Evolutionary conservation across 2,888 invertebrate genomes (phyloP).

Genomic region (Aphrophora alni): DNA sequence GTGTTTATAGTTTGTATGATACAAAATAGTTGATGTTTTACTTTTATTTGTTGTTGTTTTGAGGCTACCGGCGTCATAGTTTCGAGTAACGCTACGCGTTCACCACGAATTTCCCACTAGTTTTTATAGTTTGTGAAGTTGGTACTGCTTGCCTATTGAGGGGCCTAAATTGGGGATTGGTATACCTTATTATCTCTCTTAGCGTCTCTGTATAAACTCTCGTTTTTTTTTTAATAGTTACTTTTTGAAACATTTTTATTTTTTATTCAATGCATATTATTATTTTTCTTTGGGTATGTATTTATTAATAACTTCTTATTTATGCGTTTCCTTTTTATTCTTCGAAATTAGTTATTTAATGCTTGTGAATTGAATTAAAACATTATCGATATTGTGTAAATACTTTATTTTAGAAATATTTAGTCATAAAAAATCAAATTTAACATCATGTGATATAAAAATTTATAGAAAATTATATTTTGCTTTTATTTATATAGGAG

Average conservation of each 20-base stretch:
- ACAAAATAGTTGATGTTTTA: not conserved
- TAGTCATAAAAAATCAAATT: too few species aligned
- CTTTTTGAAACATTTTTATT: not conserved
- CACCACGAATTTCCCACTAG: slow-evolving; percentile 9
- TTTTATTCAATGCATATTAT: too few species aligned
- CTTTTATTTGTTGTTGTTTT: not conserved
- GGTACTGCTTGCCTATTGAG: not conserved
- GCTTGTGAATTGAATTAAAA: too few species aligned
- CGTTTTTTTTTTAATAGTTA: not conserved
- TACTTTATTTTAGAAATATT: too few species aligned
- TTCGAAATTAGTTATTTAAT: too few species aligned
- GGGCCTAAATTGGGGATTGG: not conserved
- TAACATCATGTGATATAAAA: too few species aligned
- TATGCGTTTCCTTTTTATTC: too few species aligned
- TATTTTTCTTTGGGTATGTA: too few species aligned
- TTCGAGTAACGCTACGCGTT: not conserved
- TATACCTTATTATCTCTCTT: not conserved
- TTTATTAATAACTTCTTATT: too few species aligned
- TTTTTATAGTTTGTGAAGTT: slow-evolving; percentile 4
- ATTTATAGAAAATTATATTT: too few species aligned
- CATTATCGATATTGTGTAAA: too few species aligned
- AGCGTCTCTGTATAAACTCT: not conserved
- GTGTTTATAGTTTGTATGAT: not conserved
- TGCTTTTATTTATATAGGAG: too few species aligned
- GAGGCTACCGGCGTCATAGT: not conserved